A percentile compares a stretch with the other conserved stretches of the same genome.
Conservation (phyloP, 1,140 invertebrate species). For the Bombus sibiricus region DNA sequence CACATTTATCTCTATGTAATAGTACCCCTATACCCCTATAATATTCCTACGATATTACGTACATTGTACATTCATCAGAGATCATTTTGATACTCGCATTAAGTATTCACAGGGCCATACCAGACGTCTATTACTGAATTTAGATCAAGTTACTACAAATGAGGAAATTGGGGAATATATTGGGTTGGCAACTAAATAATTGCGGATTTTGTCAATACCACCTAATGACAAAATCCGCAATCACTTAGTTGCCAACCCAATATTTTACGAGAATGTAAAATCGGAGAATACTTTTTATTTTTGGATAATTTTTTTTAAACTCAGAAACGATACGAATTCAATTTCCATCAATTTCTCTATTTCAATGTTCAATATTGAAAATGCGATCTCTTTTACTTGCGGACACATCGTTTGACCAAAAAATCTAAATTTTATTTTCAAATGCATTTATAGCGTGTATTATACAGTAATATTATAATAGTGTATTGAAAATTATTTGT, state of each 20-base stretch:
- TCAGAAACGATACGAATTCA: not conserved
- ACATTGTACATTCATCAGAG: not conserved
- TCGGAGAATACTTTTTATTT: not conserved
- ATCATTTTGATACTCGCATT: not conserved
- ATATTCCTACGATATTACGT: not conserved
- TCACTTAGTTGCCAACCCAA: too few species aligned
- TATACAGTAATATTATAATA: not conserved
- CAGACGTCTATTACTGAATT: not conserved
- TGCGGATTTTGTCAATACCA: too few species aligned
- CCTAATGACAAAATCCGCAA: too few species aligned
- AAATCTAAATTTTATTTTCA: not conserved
- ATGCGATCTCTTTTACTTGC: not conserved
- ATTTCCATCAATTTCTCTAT: not conserved
- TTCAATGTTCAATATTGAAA: not conserved
- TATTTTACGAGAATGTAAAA: not conserved
- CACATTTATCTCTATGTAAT: not conserved
- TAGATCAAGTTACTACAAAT: not conserved
- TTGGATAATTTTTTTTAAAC: too few species aligned
- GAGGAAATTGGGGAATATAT: not conserved
- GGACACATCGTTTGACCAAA: too few species aligned
- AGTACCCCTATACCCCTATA: too few species aligned
- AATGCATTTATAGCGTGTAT: not conserved
- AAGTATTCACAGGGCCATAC: not conserved
- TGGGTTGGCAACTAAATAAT: too few species aligned
- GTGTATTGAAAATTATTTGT: not conserved